Base-by-base conservation (phyloP, 2,797 vertebrate species). In the Falco biarmicus region DNA sequence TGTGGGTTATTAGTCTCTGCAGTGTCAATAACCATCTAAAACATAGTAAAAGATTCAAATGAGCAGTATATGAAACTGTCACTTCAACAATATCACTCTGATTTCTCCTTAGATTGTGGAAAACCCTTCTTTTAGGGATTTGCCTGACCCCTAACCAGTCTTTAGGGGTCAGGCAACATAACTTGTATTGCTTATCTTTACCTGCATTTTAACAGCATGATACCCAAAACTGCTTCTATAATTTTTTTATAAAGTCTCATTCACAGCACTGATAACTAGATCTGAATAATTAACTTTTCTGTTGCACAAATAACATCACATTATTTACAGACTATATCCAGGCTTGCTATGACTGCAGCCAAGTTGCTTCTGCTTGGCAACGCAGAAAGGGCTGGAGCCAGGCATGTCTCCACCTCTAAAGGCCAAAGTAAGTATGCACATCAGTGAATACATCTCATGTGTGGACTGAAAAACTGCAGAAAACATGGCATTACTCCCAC, bases 11-110 rank as follows among this genome's bases (percentile, higher is more conserved):
- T 93, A 53, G 75, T 92, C 60, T 66, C 65, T 87, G 37, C 10
- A 90, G 70, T 84, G 21, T 94, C 95, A 96, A 70, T 84, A 95
- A 71, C 48, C 79, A 96, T 50, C 98, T 98, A 89, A 90, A 97
- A 95, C 34, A 84, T 59, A 95, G 91, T n/a, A 97, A 92, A 92
- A 91, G 78, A 83, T 14, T 87, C 65, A 89, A 54, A 54, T 43
- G 22, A 95, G 63, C 29, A 83, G 53, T 20, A 78, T 51, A 74
- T 8, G 19, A 92, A 92, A 88, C 50, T 74, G 32, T 60, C 28
- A n/a, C 22, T 56, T 75, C 48, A 94, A 21, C 28, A 70, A 1
- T 14, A 90, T 41, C 54, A 60, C 45, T 80, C 37, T 76, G 11
- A 80, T 74, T 94, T 95, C 61, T 93, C 59, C 34, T 87, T 47